These are phyloP conservation scores for Sarcophaga caerulescens DNA, from an alignment of 2,888 invertebrate genomes.

Conservation along the genomic window DNA sequence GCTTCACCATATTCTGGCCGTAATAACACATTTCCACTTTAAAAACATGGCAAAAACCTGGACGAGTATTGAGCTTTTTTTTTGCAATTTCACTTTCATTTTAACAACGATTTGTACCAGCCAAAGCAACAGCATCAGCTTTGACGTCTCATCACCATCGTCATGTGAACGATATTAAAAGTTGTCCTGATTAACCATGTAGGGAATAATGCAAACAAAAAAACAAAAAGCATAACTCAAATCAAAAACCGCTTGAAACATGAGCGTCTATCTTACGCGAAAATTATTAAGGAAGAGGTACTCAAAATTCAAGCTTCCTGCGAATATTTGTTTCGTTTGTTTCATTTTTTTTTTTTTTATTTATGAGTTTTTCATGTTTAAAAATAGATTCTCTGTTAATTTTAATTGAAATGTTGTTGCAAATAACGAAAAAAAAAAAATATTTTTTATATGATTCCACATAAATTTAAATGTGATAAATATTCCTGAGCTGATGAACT, in stretches of 20 bases:
- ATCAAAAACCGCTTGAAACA: constrained; percentile 1
- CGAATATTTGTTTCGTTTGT: neutral
- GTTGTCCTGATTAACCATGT: constrained; percentile 60
- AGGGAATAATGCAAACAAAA: constrained; percentile 17
- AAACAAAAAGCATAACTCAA: neutral
- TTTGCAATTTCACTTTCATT: constrained; percentile 66
- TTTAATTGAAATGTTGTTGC: constrained; percentile 46
- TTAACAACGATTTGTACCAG: constrained; percentile 47
- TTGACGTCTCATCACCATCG: constrained; percentile 24
- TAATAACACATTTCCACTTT: constrained; percentile 50
- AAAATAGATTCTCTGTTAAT: constrained; percentile 48
- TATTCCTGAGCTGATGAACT: constrained; percentile 33
- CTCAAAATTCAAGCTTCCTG: constrained; percentile 6
- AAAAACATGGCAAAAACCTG: constrained; percentile 18
- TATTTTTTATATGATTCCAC: constrained; percentile 44
- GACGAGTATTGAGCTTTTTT: constrained; percentile 31
- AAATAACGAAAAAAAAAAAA: constrained; percentile 34
- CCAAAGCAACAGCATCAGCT: constrained; percentile 29
- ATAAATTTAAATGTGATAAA: constrained; percentile 49
- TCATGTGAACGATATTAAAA: constrained; percentile 36
- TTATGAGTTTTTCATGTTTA: constrained; percentile 39
- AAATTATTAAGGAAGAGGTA: constrained; percentile 1
- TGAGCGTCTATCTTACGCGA: neutral
- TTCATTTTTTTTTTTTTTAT: constrained; percentile 19
- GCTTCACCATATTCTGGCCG: constrained; percentile 43